Percentiles rank a stretch among this genome's conserved stretches.
These are phyloP conservation scores for Eurytoma adleriae DNA, from an alignment of 2,888 invertebrate genomes.

Conservation along the genomic window DNA sequence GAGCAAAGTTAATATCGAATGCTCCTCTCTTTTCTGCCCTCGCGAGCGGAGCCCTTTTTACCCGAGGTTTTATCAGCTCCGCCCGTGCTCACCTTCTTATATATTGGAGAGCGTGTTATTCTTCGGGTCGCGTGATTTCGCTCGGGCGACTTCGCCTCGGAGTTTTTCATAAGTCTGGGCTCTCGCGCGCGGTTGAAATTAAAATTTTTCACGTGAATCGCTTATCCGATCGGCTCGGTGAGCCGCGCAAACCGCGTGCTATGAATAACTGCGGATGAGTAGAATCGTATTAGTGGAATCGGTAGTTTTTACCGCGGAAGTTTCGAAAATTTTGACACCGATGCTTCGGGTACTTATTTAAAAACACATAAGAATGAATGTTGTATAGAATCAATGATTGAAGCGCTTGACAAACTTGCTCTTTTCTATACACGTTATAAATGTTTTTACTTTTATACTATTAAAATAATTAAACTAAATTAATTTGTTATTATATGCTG, in stretches of 20 bases:
- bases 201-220: constrained; percentile 33
- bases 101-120: constrained; percentile 3
- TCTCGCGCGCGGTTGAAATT: constrained; percentile 30
- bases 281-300: not conserved
- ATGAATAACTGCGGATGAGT: not conserved
- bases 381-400: too few species aligned
- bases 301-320: too few species aligned
- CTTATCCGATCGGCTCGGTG: not conserved
- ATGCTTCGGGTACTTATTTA: too few species aligned
- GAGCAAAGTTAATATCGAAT: constrained; percentile 53
- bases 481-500: too few species aligned
- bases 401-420: too few species aligned
- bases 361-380: too few species aligned
- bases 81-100: not conserved
- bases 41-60: constrained; percentile 1
- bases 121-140: constrained; percentile 6
- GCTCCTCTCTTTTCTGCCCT: constrained; percentile 24
- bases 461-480: too few species aligned
- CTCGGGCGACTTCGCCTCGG: constrained; percentile 24
- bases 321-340: too few species aligned
- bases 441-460: too few species aligned
- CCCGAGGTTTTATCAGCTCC: constrained; percentile 37
- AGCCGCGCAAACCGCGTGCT: not conserved
- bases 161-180: too few species aligned
- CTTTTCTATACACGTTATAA: too few species aligned